phyloP scores from a whole-genome alignment of 1,140 invertebrate genomes.

The Araneus ventricosus region DNA sequence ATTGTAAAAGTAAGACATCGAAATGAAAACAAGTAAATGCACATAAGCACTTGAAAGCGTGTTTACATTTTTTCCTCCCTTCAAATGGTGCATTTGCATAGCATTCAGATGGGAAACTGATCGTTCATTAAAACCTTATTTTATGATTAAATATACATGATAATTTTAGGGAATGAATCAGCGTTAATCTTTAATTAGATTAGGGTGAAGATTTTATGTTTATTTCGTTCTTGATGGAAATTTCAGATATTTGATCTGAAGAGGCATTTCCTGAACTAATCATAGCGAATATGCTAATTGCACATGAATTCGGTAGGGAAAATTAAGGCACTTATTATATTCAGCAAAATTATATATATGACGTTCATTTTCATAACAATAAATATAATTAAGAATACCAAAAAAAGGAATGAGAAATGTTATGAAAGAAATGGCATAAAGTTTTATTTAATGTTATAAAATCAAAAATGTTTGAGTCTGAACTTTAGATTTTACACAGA shows the following conservation, averaged over 20 bases:
- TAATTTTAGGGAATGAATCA: neutral
- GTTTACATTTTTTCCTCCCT: neutral
- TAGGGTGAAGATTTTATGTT: neutral
- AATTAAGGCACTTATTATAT: too few relatives aligned
- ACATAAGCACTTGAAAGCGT: neutral
- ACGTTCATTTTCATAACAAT: too few relatives aligned
- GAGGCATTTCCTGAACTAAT: neutral
- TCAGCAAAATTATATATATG: too few relatives aligned
- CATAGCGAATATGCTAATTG: neutral
- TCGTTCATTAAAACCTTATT: neutral
- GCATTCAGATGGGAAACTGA: neutral
- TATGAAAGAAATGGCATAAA: too few relatives aligned
- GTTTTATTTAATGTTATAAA: too few relatives aligned
- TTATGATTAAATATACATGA: neutral
- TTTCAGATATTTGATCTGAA: neutral
- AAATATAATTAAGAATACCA: too few relatives aligned
- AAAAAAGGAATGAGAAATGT: too few relatives aligned
- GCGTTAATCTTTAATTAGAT: constrained; percentile 1
- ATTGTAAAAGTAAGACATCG: neutral
- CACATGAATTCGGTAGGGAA: neutral
- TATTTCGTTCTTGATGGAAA: neutral
- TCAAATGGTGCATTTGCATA: neutral
- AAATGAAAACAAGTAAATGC: neutral
- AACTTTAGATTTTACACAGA: too few relatives aligned
- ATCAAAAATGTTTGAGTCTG: too few relatives aligned